Evolutionary conservation across 53 echinoderm and acorn worm species (phyloP).

Genomic region (Paracentrotus lividus): DNA sequence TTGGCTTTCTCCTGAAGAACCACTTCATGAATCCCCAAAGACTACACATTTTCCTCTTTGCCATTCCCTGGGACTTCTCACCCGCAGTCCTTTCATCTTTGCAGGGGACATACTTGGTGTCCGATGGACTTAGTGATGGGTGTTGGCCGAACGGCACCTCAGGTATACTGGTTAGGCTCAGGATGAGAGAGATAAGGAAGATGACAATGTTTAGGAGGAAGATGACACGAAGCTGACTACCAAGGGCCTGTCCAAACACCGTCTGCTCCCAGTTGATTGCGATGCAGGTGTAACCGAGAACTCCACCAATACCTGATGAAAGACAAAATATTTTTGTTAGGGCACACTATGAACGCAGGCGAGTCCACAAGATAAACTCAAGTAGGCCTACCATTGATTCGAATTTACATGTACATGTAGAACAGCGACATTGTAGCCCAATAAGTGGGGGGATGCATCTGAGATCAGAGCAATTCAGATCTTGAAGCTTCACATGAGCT

Average conservation of each 20-base stretch:
- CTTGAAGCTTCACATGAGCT: too few relatives aligned
- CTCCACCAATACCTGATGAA: slow-evolving; percentile 72
- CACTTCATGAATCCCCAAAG: slow-evolving; percentile 40
- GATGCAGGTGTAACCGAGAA: slow-evolving; percentile 74
- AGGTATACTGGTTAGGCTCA: slow-evolving; percentile 80
- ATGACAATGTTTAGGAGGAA: slow-evolving; percentile 71
- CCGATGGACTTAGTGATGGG: background rate
- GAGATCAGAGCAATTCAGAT: too few relatives aligned
- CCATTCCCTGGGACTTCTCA: background rate
- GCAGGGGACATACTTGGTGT: slow-evolving; percentile 2
- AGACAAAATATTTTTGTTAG: background rate
- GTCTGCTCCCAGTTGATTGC: slow-evolving; percentile 80
- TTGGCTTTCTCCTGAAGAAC: slow-evolving; percentile 18
- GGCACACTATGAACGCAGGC: too few relatives aligned
- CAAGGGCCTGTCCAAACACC: slow-evolving; percentile 70
- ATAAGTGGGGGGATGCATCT: too few relatives aligned
- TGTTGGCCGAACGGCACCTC: slow-evolving; percentile 71
- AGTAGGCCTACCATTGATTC: too few relatives aligned
- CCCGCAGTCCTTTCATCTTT: slow-evolving; percentile 14
- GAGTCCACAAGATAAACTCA: too few relatives aligned
- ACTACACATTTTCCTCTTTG: background rate
- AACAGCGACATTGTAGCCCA: too few relatives aligned
- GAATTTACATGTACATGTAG: too few relatives aligned
- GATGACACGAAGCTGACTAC: slow-evolving; percentile 73
- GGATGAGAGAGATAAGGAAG: slow-evolving; percentile 66